A percentile compares a stretch with the other conserved stretches of the same genome.
Conservation (phyloP, 1,140 invertebrate genomes). For the Penaeus chinensis region DNA sequence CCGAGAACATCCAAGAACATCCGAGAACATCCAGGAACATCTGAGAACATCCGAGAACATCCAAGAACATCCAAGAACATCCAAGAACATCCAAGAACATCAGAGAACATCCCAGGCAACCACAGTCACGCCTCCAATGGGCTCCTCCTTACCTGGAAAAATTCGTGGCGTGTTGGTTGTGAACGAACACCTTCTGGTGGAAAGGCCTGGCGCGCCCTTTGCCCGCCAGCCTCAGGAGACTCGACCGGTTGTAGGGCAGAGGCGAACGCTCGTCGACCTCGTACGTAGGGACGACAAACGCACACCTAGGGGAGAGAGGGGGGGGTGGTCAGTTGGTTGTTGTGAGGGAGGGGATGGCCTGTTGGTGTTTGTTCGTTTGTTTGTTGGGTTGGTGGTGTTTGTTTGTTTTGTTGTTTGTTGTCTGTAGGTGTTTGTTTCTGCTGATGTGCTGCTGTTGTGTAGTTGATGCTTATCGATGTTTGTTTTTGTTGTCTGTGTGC, state of each 20-base stretch:
- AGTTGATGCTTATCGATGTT: too few species aligned
- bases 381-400: too few species aligned
- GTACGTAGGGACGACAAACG: constrained; percentile 93
- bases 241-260: constrained; percentile 83
- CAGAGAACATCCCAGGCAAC: neutral
- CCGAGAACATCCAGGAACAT: neutral
- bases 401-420: neutral
- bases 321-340: neutral
- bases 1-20: neutral
- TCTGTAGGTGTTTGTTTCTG: neutral
- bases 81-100: neutral
- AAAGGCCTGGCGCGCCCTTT: constrained; percentile 87
- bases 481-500: too few species aligned
- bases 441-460: too few species aligned
- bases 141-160: constrained; percentile 79
- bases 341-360: neutral
- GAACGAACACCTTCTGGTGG: constrained; percentile 91
- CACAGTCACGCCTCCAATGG: too few species aligned
- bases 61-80: neutral
- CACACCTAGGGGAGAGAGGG: constrained; percentile 72
- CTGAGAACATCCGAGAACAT: neutral
- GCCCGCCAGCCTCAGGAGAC: constrained; percentile 79
- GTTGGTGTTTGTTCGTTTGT: too few species aligned
- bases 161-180: constrained; percentile 92
- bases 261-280: constrained; percentile 82